phyloP scores from a whole-genome alignment of 2,888 invertebrate species.

The Sinotaia quadrata region DNA sequence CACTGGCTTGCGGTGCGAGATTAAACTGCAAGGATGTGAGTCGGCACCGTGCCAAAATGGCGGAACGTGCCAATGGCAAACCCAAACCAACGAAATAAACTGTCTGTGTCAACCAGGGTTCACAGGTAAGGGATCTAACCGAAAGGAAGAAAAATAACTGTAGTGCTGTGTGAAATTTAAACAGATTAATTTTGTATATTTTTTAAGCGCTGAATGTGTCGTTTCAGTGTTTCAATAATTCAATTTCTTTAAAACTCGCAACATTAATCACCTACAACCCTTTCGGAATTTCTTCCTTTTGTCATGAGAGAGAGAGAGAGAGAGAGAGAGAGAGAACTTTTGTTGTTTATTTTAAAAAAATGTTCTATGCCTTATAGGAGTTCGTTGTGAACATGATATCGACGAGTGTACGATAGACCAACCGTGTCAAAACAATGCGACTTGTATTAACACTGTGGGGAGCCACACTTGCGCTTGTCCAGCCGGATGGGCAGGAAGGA shows the following conservation, averaged over 20 bases:
- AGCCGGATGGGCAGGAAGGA: slow-evolving; percentile 56
- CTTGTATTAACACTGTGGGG: slow-evolving; percentile 76
- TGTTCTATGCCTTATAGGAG: slow-evolving; percentile 74
- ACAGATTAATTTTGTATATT: no score
- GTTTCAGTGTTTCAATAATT: no score
- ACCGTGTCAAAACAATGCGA: slow-evolving; percentile 91
- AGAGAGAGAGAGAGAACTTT: no score
- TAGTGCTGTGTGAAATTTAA: no score
- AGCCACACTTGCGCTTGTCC: slow-evolving; percentile 55
- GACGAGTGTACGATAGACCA: slow-evolving; percentile 50
- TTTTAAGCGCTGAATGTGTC: no score
- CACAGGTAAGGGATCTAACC: slow-evolving; percentile 39
- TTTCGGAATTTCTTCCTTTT: no score
- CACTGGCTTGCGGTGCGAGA: slow-evolving; percentile 73
- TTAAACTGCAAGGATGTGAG: slow-evolving; percentile 37
- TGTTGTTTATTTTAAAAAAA: no score
- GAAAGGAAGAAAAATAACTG: no score
- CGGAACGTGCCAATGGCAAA: slow-evolving; percentile 77
- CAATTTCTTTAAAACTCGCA: no score
- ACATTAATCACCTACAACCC: no score
- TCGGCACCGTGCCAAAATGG: slow-evolving; percentile 74
- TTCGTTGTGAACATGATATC: slow-evolving; percentile 85
- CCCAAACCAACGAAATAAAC: slow-evolving; percentile 69
- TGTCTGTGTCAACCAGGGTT: slow-evolving; percentile 29
- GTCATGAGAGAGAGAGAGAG: no score